Base-by-base conservation (phyloP, 2,888 invertebrate genomes). In the Omphaloscelis lunosa region DNA sequence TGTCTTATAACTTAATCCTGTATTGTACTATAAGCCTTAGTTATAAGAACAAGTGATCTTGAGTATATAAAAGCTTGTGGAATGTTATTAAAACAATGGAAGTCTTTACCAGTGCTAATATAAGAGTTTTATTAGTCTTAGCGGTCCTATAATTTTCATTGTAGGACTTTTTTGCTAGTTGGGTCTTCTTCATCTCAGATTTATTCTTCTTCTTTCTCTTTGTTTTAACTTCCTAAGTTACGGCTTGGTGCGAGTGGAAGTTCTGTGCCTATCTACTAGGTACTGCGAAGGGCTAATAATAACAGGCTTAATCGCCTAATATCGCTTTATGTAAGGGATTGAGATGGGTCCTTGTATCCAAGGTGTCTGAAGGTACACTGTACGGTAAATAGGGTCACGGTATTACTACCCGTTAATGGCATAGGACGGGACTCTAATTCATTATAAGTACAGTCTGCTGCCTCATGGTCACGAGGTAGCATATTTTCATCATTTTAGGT, bases 311-410 rank as follows among this genome's bases (percentile, higher is more conserved):
- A 83, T 83, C 86, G 74, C 79, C 56, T 86, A 72, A 86, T 86
- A 84, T 86, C 79, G 72, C 83, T 79, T 84, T 86, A 84, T 83
- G 86, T 84, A 67, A 61, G 83, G 84, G 84, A 59, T 79, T 86
- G 83, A 67, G 79, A 72, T 58, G 78, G 86, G 84, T 78, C 72
- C 59, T 69, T 34, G 74, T 66, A 48, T 72, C 56, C 51, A 66
- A 84, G 77, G 80, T 77, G 78, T 78, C 48, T 62, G 53, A 34
- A 69, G 79, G 83, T 66, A 72, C 45, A 45, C 41, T 41, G 41
- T 7, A 58, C 4, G 72, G 70, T 68, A 83, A 68, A 71, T 66
- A 83, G 80, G 86, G 74, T 84, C 59, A 58, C 51, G 59, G 62
- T 67, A 59, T 51, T 74, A 71, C 41, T 29, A 59, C 48, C 56